phyloP scores from a whole-genome alignment of 1,140 invertebrate genomes.

The Drosophila hydei region DNA sequence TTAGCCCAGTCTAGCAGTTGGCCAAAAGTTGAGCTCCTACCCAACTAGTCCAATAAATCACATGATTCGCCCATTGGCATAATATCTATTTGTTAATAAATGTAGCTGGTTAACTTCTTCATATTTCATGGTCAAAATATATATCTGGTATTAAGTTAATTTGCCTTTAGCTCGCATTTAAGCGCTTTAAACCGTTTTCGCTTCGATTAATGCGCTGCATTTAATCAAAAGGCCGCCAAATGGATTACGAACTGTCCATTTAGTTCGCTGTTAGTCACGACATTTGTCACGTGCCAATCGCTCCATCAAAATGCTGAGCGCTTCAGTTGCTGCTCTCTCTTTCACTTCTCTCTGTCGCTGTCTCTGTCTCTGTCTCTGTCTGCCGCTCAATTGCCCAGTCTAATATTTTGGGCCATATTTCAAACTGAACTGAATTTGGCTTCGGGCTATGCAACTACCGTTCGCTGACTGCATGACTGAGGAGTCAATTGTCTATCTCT shows the following conservation, averaged over 20 bases:
- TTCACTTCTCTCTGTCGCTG: background rate
- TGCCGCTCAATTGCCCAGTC: background rate
- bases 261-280: slow-evolving; percentile 31
- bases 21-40: too few species aligned
- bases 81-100: too few species aligned
- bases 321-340: background rate
- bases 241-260: slow-evolving; percentile 38
- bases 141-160: too few species aligned
- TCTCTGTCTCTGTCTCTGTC: background rate
- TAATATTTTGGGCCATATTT: slow-evolving; percentile 39
- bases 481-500: background rate
- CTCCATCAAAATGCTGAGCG: slow-evolving; percentile 36
- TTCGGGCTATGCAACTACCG: slow-evolving; percentile 24
- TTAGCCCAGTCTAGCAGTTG: too few species aligned
- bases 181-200: slow-evolving; percentile 1
- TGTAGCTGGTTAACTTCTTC: too few species aligned
- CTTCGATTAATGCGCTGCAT: slow-evolving; percentile 18
- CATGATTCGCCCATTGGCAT: too few species aligned
- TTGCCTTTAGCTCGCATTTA: background rate
- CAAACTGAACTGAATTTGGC: slow-evolving; percentile 33
- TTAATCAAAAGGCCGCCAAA: slow-evolving; percentile 17
- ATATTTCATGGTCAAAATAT: too few species aligned
- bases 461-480: background rate
- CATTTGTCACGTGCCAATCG: slow-evolving; percentile 50
- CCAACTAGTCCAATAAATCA: too few species aligned